These are phyloP conservation scores for Metopia argyrocephala DNA, from an alignment of 2,888 invertebrate species.

Conservation along the genomic window DNA sequence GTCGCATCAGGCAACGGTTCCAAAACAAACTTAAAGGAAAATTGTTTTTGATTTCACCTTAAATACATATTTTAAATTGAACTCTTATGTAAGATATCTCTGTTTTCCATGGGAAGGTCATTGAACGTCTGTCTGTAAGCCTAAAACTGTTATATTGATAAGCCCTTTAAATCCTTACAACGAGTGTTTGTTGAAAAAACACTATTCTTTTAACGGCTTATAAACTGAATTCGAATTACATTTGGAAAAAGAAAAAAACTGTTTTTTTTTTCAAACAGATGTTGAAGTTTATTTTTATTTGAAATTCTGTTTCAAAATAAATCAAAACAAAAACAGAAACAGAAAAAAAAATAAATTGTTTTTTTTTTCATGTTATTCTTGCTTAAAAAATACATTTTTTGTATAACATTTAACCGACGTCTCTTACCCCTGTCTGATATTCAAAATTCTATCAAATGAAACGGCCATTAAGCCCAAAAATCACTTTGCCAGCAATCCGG, in stretches of 20 bases:
- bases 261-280: slow-evolving; percentile 35
- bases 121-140: neutral
- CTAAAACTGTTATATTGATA: neutral
- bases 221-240: slow-evolving; percentile 34
- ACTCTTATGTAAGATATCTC: too few relatives aligned
- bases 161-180: slow-evolving; percentile 11
- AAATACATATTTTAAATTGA: too few relatives aligned
- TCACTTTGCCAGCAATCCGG: neutral
- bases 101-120: too few relatives aligned
- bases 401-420: too few relatives aligned
- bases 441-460: slow-evolving; percentile 41
- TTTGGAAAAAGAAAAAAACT: slow-evolving; percentile 24
- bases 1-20: too few relatives aligned
- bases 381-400: slow-evolving; percentile 21
- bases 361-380: too few relatives aligned
- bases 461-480: slow-evolving; percentile 17
- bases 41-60: too few relatives aligned
- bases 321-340: slow-evolving; percentile 16
- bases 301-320: neutral
- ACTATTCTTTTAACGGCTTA: slow-evolving; percentile 27
- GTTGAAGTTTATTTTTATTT: slow-evolving; percentile 31
- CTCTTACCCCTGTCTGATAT: slow-evolving; percentile 47
- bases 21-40: too few relatives aligned
- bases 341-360: neutral
- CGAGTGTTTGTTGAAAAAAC: neutral